Conservation (phyloP, 1,140 invertebrate genomes). For the Coboldia fuscipes region DNA sequence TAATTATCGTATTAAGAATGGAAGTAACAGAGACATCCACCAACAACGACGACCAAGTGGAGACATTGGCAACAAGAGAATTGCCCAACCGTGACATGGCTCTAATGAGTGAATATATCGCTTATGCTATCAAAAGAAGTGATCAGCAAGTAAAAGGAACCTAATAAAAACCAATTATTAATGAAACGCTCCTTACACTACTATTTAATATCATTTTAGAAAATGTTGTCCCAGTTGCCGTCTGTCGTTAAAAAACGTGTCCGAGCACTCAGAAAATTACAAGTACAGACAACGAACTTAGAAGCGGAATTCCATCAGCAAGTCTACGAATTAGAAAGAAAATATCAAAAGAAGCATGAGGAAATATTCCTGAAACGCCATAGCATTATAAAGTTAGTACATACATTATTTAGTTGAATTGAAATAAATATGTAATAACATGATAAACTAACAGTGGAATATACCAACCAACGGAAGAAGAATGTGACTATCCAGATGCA, state of each 20-base stretch:
- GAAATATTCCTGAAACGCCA: conserved; percentile 15
- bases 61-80: too few species aligned
- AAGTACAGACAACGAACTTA: conserved; percentile 52
- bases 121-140: too few species aligned
- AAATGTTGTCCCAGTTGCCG: conserved; percentile 23
- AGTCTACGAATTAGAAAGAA: conserved; percentile 66
- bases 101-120: too few species aligned
- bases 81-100: too few species aligned
- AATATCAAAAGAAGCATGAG: conserved; percentile 35
- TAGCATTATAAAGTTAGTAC: conserved; percentile 13
- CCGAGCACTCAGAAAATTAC: conserved; percentile 70
- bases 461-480: conserved; percentile 60
- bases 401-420: background rate
- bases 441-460: conserved; percentile 21
- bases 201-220: too few species aligned
- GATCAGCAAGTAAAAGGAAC: too few species aligned
- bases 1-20: too few species aligned
- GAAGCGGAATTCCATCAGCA: conserved; percentile 78
- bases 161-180: too few species aligned
- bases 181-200: too few species aligned
- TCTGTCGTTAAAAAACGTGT: conserved; percentile 51
- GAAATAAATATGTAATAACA: background rate
- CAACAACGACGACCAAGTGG: too few species aligned
- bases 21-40: too few species aligned
- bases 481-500: conserved; percentile 45